Evolutionary conservation across 30 jellyfish, hydroid and myxozoan genomes (phyloP).

Genomic region (Pelagia noctiluca): DNA sequence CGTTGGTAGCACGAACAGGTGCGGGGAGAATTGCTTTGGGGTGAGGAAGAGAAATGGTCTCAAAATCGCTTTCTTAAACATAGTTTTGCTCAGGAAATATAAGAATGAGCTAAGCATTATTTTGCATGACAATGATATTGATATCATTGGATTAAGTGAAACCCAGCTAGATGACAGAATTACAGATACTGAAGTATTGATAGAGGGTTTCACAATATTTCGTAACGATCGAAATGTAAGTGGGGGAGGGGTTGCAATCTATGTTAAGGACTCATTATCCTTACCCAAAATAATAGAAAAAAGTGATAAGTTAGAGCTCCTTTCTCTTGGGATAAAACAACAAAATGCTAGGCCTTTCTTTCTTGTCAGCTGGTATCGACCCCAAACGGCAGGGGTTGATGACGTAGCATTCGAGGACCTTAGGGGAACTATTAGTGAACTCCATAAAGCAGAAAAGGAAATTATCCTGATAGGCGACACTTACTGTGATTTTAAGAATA

Average conservation of each 20-base stretch:
- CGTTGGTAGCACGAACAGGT: not conserved
- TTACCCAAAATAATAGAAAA: constrained; percentile 33
- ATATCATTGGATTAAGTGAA: not conserved
- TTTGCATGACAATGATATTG: constrained; percentile 2
- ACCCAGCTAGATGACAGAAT: not conserved
- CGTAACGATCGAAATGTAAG: constrained; percentile 40
- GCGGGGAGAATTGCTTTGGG: constrained; percentile 3
- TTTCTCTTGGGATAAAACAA: constrained; percentile 47
- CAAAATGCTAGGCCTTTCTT: constrained; percentile 44
- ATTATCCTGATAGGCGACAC: constrained; percentile 51
- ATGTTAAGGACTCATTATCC: constrained; percentile 41
- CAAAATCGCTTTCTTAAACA: constrained; percentile 2
- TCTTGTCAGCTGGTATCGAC: constrained; percentile 67
- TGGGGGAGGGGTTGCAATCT: constrained; percentile 59
- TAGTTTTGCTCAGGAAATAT: not conserved
- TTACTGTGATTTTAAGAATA: constrained; percentile 33
- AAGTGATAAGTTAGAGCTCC: constrained; percentile 47
- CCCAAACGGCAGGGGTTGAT: constrained; percentile 60
- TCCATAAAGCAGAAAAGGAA: constrained; percentile 37
- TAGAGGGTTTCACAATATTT: constrained; percentile 27
- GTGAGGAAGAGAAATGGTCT: constrained; percentile 1
- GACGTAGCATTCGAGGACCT: constrained; percentile 52
- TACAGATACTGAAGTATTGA: not conserved
- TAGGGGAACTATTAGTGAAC: constrained; percentile 34
- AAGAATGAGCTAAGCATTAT: constrained; percentile 2